Percentiles rank a stretch among this genome's conserved stretches.
phyloP scores from a whole-genome alignment of 2,797 vertebrate genomes.

The Danionella dracula region DNA sequence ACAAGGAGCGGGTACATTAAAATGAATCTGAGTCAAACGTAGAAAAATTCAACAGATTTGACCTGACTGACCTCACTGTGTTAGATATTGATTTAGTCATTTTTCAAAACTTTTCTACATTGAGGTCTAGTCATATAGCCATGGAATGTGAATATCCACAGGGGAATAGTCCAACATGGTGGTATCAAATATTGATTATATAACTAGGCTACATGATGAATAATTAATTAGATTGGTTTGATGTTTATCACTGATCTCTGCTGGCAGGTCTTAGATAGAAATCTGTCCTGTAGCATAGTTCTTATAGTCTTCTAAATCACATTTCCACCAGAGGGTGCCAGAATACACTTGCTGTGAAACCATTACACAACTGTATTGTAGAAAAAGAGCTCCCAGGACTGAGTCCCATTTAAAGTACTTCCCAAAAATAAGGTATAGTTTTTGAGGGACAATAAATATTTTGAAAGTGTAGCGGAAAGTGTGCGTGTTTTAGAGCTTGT shows the following conservation, averaged over 20 bases:
- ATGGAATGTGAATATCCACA: constrained; percentile 7
- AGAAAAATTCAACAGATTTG: constrained; percentile 13
- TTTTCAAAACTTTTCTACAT: constrained; percentile 17
- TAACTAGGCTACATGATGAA: constrained; percentile 25
- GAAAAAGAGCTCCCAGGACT: constrained; percentile 13
- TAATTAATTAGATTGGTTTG: constrained; percentile 18
- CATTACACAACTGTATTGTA: constrained; percentile 36
- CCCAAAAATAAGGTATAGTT: too few species aligned
- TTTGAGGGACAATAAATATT: too few species aligned
- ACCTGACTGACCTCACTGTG: constrained; percentile 15
- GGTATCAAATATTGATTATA: constrained; percentile 14
- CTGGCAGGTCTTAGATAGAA: constrained; percentile 10
- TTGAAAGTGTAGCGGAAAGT: too few species aligned
- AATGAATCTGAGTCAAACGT: constrained; percentile 15
- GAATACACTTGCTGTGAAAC: constrained; percentile 50
- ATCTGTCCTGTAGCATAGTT: constrained; percentile 16
- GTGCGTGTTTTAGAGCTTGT: too few species aligned
- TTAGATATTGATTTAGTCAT: constrained; percentile 7
- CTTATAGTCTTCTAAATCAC: constrained; percentile 20
- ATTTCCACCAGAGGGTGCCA: constrained; percentile 70
- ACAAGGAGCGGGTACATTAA: background rate
- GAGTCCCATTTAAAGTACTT: too few species aligned
- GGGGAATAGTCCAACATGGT: background rate
- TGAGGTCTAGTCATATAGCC: background rate
- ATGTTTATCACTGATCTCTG: constrained; percentile 28